Evolutionary conservation across 37 sponge, comb jelly and placozoan species (phyloP), one percentile per base, ranked within the genome.

Genomic region (Chondrilla cf. caribensis): DNA sequence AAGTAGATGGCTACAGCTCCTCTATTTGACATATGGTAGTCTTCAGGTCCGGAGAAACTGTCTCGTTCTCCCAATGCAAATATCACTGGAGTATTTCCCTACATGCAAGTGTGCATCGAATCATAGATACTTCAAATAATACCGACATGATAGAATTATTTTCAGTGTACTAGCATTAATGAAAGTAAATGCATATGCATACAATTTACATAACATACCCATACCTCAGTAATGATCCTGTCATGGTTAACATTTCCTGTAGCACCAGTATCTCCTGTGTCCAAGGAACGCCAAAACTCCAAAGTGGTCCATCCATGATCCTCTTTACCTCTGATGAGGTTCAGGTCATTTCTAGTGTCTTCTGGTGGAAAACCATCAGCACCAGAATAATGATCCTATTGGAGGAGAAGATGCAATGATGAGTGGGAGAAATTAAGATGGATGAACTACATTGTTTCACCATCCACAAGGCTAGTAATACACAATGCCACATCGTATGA

Each of bases 271-370:
- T 90, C 90, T 64, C 90, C 86, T 8, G 86, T 86, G 26, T 62
- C 80, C 14, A 78, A 44, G 42, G 79, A 78, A 33, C 90, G 60
- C 37, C 54, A 54, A 59, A 90, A 90, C 86, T 90, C 81, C 72
- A 90, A 62, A 9, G 70, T 70, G 22, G 90, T 90, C 82, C 62
- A 90, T 21, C 90, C 90, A 83, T 80, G 55, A 15, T 86, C 84
- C 57, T 86, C 90, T 22, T 79, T 70, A n/a, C 84, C 86, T 25
- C 54, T 29, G 3, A 57, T 38, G 18, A 90, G 77, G 31, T 59
- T 67, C 86, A 85, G 85, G 38, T 89, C 83, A 24, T 85, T 82
- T 58, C 57, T 75, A 3, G 40, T 33, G 58, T 89, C 90, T 37
- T 76, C 35, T 43, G 86, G 80, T 28, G 90, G 90, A 14, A 39